Percentiles rank a stretch among this genome's conserved stretches.
These are phyloP conservation scores for Siphonodentalium dalli DNA, from an alignment of 2,888 invertebrate species.

Conservation along the genomic window DNA sequence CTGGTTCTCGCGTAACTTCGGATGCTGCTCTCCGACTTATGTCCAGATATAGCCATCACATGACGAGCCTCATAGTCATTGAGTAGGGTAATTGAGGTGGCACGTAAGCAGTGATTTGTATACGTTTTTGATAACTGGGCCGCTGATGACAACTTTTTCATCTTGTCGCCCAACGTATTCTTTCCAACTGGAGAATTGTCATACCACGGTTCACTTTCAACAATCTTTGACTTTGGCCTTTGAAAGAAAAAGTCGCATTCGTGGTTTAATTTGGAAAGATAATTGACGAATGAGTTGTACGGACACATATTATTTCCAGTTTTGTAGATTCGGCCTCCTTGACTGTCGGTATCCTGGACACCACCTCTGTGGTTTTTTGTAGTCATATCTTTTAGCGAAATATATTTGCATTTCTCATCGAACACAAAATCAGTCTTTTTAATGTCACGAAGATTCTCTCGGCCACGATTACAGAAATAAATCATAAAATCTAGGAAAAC, in stretches of 20 bases:
- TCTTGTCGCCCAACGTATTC: constrained; percentile 20
- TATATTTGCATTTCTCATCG: constrained; percentile 10
- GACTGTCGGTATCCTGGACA: constrained; percentile 6
- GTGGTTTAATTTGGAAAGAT: constrained; percentile 14
- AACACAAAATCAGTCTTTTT: constrained; percentile 17
- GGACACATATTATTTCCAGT: constrained; percentile 12
- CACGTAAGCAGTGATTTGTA: constrained; percentile 25
- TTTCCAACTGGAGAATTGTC: constrained; percentile 15
- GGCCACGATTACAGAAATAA: constrained; percentile 20
- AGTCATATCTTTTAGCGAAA: constrained; percentile 14
- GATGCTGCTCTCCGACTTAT: constrained; percentile 14
- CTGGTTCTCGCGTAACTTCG: too few relatives aligned
- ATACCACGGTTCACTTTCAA: constrained; percentile 15
- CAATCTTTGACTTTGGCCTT: constrained; percentile 7
- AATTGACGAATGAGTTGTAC: constrained; percentile 13
- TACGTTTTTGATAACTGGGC: constrained; percentile 12
- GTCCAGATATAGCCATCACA: constrained; percentile 20
- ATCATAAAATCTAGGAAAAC: constrained; percentile 25
- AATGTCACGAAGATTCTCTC: constrained; percentile 20
- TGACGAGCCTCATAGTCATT: constrained; percentile 20
- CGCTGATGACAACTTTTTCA: constrained; percentile 16
- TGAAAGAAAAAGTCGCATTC: constrained; percentile 10
- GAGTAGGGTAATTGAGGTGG: constrained; percentile 20
- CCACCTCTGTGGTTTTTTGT: constrained; percentile 16
- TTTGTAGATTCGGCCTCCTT: constrained; percentile 24